Conservation (phyloP, 2,888 invertebrate species). For the Galeruca laticollis region DNA sequence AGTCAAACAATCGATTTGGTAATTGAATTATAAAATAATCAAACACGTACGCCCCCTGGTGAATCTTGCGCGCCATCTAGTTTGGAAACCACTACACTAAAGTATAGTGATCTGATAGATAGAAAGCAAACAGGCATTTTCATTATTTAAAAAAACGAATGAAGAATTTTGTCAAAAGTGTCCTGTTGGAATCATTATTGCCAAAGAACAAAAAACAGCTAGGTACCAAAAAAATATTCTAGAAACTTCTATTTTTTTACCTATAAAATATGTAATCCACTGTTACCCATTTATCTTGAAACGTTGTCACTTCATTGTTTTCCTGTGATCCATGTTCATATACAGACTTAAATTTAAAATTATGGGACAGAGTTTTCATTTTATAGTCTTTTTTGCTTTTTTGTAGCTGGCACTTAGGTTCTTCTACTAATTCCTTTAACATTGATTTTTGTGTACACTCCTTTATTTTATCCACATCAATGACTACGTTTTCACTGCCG, state of each 20-base stretch:
- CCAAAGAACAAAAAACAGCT: no score
- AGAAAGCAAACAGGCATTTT: no score
- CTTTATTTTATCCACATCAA: conserved; percentile 58
- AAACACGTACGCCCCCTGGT: no score
- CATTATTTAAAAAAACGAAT: no score
- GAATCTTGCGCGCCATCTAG: no score
- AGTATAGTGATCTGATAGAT: no score
- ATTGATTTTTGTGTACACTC: background rate
- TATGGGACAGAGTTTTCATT: conserved; percentile 70
- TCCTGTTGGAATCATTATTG: no score
- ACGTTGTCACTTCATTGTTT: conserved; percentile 78
- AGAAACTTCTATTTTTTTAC: conserved; percentile 60
- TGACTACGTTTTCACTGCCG: conserved; percentile 52
- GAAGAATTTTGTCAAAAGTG: no score
- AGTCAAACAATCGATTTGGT: no score
- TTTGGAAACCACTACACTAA: no score
- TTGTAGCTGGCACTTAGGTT: background rate
- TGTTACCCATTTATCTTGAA: conserved; percentile 80
- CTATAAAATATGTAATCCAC: conserved; percentile 95
- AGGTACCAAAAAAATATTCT: no score
- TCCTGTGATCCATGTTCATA: conserved; percentile 71
- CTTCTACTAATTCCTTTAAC: background rate
- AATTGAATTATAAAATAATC: no score
- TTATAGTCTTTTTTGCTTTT: background rate
- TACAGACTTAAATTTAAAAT: conserved; percentile 76